A percentile compares a stretch with the other conserved stretches of the same genome.
These are phyloP conservation scores for Sus scrofa DNA, from an alignment of 2,113 vertebrate genomes.

Conservation along the genomic window T2T-Sscrofa CM000813.6:16116501-16117000, in stretches of 20 bases:
- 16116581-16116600: neutral
- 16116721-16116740: neutral
- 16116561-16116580: neutral
- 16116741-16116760: too few species aligned
- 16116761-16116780: too few species aligned
- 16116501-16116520: neutral
- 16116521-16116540: neutral
- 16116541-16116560: neutral
- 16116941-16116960: neutral
- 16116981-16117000: neutral
- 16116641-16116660: neutral
- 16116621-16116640: neutral
- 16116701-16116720: neutral
- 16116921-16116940: neutral
- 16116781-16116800: too few species aligned
- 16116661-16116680: neutral
- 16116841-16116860: neutral
- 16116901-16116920: neutral
- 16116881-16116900: neutral
- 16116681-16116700: neutral
- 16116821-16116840: neutral
- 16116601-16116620: neutral
- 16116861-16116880: neutral
- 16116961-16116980: neutral
- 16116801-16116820: too few species aligned